phyloP scores from a whole-genome alignment of 2,888 invertebrate genomes.

The Hydriomena furcata region DNA sequence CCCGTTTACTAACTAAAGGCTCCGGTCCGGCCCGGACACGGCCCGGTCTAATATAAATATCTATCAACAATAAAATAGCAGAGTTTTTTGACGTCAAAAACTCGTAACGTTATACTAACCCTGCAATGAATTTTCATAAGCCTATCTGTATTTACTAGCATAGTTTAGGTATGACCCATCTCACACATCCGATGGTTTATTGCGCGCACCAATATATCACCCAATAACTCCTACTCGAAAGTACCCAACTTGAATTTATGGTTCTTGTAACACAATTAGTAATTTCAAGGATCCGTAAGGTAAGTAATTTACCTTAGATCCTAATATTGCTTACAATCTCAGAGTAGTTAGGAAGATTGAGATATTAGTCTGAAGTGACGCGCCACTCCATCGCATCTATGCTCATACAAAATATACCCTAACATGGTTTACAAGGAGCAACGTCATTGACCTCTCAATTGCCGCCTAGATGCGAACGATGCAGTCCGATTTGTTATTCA shows the following conservation, averaged over 20 bases:
- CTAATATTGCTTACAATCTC: constrained; percentile 7
- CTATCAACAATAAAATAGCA: no score
- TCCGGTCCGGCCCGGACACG: no score
- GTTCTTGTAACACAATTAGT: constrained; percentile 39
- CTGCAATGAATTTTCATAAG: not conserved
- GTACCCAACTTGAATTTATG: constrained; percentile 37
- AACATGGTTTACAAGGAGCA: no score
- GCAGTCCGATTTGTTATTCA: no score
- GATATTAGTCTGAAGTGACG: not conserved
- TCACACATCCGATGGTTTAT: constrained; percentile 12
- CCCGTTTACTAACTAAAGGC: no score
- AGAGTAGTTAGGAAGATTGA: not conserved
- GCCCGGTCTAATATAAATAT: no score
- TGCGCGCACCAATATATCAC: constrained; percentile 32
- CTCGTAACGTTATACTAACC: no score
- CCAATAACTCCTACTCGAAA: constrained; percentile 31
- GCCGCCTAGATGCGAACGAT: no score
- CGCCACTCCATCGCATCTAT: no score
- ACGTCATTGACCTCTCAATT: no score
- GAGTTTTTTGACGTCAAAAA: no score
- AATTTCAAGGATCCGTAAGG: constrained; percentile 37
- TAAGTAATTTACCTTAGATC: constrained; percentile 19
- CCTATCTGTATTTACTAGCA: not conserved
- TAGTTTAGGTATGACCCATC: not conserved
- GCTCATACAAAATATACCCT: no score